Evolutionary conservation across 1,140 invertebrate species (phyloP).

Genomic region (Dendrolimus kikuchii): DNA sequence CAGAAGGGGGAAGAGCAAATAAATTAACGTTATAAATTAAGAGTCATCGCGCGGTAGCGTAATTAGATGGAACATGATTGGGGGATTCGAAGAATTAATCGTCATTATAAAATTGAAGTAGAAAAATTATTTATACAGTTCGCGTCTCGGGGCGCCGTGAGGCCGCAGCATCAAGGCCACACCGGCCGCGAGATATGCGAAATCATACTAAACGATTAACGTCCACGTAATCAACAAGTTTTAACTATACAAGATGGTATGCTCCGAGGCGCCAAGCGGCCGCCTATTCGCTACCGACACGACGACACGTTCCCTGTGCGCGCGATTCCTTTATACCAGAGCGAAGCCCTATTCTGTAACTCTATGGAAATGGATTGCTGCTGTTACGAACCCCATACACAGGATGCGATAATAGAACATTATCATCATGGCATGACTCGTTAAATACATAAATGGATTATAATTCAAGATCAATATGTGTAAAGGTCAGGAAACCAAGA

Average conservation of each 20-base stretch:
- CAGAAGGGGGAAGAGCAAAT: slow-evolving; percentile 21
- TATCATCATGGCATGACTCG: too few relatives aligned
- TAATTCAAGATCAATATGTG: too few relatives aligned
- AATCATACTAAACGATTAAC: slow-evolving; percentile 19
- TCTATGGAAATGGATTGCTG: too few relatives aligned
- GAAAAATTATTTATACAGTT: slow-evolving; percentile 53
- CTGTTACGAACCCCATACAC: too few relatives aligned
- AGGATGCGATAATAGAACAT: too few relatives aligned
- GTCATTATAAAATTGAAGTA: slow-evolving; percentile 47
- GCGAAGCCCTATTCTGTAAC: too few relatives aligned
- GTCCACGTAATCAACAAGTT: slow-evolving; percentile 28
- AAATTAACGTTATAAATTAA: slow-evolving; percentile 53
- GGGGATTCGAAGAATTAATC: slow-evolving; percentile 28
- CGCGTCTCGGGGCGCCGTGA: slow-evolving; percentile 39
- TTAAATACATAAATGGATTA: too few relatives aligned
- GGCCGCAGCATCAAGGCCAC: slow-evolving; percentile 62
- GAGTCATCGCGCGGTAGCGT: slow-evolving; percentile 59
- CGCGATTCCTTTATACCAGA: slow-evolving; percentile 17
- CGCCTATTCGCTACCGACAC: slow-evolving; percentile 36
- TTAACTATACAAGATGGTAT: slow-evolving; percentile 34
- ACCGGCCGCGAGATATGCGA: slow-evolving; percentile 41
- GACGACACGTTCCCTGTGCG: slow-evolving; percentile 52
- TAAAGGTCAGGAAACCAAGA: too few relatives aligned
- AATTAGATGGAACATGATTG: slow-evolving; percentile 33
- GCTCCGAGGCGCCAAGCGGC: slow-evolving; percentile 44